phyloP scores from a whole-genome alignment of 1,140 invertebrate species.

The Archivesica marissinica region DNA sequence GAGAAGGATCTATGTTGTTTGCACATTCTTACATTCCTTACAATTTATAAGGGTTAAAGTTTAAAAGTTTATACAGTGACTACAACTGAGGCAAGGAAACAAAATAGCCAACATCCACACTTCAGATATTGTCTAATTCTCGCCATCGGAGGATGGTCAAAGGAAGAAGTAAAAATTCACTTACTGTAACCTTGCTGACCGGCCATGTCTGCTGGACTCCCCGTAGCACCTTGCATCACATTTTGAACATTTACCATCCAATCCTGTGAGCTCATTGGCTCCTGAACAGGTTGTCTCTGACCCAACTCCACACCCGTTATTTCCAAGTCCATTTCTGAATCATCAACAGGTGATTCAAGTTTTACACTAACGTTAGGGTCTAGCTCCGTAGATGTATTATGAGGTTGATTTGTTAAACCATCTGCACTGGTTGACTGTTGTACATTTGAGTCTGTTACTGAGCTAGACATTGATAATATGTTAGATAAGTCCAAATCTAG shows the following conservation, averaged over 20 bases:
- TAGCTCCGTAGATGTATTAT: neutral
- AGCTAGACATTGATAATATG: neutral
- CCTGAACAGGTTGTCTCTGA: neutral
- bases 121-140: too few relatives aligned
- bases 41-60: too few relatives aligned
- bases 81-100: too few relatives aligned
- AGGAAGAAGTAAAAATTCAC: constrained; percentile 1
- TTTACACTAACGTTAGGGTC: constrained; percentile 44
- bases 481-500: constrained; percentile 44
- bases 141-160: neutral
- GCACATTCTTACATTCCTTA: too few relatives aligned
- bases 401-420: too few relatives aligned
- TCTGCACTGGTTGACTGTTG: neutral
- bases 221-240: constrained; percentile 43
- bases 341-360: constrained; percentile 17
- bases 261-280: constrained; percentile 31
- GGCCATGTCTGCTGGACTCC: constrained; percentile 14
- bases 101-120: too few relatives aligned
- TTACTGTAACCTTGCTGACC: constrained; percentile 52
- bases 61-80: too few relatives aligned
- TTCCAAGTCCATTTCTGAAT: constrained; percentile 53
- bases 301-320: constrained; percentile 48
- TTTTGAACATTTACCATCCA: constrained; percentile 32
- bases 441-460: neutral
- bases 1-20: too few relatives aligned